phyloP scores from a whole-genome alignment of 2,888 invertebrate genomes.

The Therioaphis trifolii region DNA sequence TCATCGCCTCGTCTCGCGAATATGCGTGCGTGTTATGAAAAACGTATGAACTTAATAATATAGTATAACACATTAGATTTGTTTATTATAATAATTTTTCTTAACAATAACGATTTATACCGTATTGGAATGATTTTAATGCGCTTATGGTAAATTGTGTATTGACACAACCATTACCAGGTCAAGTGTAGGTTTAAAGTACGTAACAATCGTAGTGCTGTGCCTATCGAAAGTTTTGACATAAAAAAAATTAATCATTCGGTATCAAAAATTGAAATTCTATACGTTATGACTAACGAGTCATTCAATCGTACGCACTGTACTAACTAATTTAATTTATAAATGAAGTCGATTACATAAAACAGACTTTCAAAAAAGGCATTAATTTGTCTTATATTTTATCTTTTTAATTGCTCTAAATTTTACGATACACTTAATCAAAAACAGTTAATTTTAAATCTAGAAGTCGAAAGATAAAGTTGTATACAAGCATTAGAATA shows the following conservation, averaged over 20 bases:
- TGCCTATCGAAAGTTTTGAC: not conserved
- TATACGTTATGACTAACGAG: too few species aligned
- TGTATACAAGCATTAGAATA: not conserved
- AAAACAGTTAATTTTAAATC: slow-evolving; percentile 1
- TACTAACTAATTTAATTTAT: too few species aligned
- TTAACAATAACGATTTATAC: not conserved
- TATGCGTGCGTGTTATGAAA: not conserved
- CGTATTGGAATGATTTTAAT: not conserved
- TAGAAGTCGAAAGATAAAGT: slow-evolving; percentile 26
- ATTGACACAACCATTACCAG: not conserved
- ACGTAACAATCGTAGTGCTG: slow-evolving; percentile 9
- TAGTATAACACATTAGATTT: not conserved
- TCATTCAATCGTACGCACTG: too few species aligned
- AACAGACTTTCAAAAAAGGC: too few species aligned
- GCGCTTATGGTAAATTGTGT: not conserved
- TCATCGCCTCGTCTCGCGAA: not conserved
- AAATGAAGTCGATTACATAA: too few species aligned
- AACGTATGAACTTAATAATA: not conserved
- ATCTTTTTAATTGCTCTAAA: slow-evolving; percentile 15
- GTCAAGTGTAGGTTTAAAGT: not conserved
- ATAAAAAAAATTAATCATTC: not conserved
- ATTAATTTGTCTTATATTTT: not conserved
- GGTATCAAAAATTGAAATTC: too few species aligned
- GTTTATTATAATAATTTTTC: slow-evolving; percentile 13
- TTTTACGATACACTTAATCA: not conserved